A percentile compares a stretch with the other conserved stretches of the same genome.
These are phyloP conservation scores for Hafferia zeledoni DNA, from an alignment of 2,797 vertebrate genomes.

Conservation along the genomic window DNA sequence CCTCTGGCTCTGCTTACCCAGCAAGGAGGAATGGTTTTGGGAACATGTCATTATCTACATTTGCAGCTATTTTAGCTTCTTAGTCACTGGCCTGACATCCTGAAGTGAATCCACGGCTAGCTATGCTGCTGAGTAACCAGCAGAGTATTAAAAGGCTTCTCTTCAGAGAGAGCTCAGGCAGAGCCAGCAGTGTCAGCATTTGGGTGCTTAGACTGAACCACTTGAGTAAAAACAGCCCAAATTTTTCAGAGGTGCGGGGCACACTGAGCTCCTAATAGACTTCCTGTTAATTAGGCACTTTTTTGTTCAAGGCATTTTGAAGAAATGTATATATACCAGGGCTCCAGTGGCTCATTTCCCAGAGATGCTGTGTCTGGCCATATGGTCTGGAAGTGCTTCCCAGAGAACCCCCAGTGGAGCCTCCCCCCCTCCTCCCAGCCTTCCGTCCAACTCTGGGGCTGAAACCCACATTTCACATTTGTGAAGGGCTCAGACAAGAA, in stretches of 20 bases:
- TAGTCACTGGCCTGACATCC: constrained; percentile 21
- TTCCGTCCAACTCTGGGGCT: rapidly evolving
- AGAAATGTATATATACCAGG: neutral
- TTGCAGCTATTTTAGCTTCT: constrained; percentile 41
- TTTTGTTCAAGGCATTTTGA: neutral
- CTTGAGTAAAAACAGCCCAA: neutral
- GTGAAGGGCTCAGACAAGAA: neutral
- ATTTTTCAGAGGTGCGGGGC: neutral
- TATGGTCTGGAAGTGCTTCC: neutral
- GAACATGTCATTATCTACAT: neutral
- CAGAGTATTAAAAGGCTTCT: neutral
- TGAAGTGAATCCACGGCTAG: neutral
- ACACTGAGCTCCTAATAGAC: neutral
- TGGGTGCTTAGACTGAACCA: neutral
- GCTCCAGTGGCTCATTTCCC: neutral
- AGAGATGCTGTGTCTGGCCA: neutral
- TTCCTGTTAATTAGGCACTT: neutral
- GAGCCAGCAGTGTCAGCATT: neutral
- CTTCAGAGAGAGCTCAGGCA: neutral
- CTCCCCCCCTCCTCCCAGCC: neutral
- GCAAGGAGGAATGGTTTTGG: neutral
- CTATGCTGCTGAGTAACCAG: neutral
- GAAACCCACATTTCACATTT: neutral
- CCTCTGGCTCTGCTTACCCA: rapidly evolving
- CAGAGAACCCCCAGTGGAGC: rapidly evolving